A percentile compares a stretch with the other conserved stretches of the same genome.
Evolutionary conservation across 2,797 vertebrate genomes (phyloP).

Genomic region (Catharus ustulatus): DNA sequence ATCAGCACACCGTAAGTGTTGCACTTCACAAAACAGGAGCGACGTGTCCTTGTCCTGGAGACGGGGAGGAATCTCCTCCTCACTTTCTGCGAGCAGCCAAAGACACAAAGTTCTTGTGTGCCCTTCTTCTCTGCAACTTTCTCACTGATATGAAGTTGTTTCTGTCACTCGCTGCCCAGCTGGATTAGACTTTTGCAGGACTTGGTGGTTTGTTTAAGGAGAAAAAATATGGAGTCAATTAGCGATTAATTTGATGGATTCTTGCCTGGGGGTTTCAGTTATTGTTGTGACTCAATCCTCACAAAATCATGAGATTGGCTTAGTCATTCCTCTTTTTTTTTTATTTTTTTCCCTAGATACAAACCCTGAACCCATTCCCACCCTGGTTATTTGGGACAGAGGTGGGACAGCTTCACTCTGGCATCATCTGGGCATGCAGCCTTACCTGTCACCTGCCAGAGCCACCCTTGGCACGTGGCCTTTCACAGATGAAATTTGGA

Average conservation of each 20-base stretch:
- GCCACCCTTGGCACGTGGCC: rapidly evolving
- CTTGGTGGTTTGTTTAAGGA: neutral
- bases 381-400: neutral
- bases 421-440: rapidly evolving
- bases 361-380: neutral
- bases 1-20: neutral
- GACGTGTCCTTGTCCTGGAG: neutral
- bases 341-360: neutral
- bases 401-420: rapidly evolving
- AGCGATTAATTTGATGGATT: neutral
- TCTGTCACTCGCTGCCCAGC: neutral
- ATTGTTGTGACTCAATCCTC: conserved; percentile 8
- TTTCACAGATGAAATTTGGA: neutral
- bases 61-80: neutral
- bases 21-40: neutral
- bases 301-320: conserved; percentile 12
- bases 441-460: neutral
- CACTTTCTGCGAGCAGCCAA: neutral
- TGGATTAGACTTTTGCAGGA: neutral
- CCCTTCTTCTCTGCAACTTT: neutral
- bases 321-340: neutral
- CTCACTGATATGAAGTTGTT: neutral
- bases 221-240: neutral
- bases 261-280: neutral
- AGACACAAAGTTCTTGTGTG: neutral